A percentile compares a stretch with the other conserved stretches of the same genome.
Conservation (phyloP, 1,140 invertebrate species). For the Caenorhabditis remanei region DNA sequence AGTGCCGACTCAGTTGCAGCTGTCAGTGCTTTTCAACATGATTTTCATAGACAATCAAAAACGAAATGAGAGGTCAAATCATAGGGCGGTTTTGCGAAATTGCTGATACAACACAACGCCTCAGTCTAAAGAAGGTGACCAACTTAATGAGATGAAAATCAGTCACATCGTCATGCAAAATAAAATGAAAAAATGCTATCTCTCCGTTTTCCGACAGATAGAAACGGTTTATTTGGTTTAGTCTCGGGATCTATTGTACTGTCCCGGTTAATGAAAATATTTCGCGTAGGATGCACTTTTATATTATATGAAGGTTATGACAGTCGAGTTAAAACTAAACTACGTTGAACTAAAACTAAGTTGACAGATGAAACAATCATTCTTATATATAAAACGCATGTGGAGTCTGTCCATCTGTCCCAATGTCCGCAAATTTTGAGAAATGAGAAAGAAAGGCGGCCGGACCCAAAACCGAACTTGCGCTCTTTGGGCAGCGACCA, state of each 20-base stretch:
- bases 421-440: no score
- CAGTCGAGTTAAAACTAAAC: not conserved
- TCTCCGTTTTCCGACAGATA: constrained; percentile 45
- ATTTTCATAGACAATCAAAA: constrained; percentile 27
- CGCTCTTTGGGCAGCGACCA: no score
- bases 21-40: not conserved
- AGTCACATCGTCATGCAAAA: constrained; percentile 52
- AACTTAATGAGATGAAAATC: constrained; percentile 57
- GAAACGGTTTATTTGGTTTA: constrained; percentile 42
- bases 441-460: no score
- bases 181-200: constrained; percentile 53
- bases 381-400: no score
- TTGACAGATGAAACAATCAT: no score
- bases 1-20: constrained; percentile 27
- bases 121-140: constrained; percentile 30
- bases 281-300: constrained; percentile 27
- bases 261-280: not conserved
- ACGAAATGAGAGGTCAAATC: constrained; percentile 27
- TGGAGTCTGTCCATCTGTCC: no score
- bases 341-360: no score
- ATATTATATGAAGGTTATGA: not conserved
- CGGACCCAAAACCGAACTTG: no score
- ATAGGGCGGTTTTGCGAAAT: not conserved
- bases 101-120: constrained; percentile 38
- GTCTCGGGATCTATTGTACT: constrained; percentile 15